These are phyloP conservation scores for Galemys pyrenaicus DNA, from an alignment of 2,113 vertebrate genomes.

Conservation along the genomic window DNA sequence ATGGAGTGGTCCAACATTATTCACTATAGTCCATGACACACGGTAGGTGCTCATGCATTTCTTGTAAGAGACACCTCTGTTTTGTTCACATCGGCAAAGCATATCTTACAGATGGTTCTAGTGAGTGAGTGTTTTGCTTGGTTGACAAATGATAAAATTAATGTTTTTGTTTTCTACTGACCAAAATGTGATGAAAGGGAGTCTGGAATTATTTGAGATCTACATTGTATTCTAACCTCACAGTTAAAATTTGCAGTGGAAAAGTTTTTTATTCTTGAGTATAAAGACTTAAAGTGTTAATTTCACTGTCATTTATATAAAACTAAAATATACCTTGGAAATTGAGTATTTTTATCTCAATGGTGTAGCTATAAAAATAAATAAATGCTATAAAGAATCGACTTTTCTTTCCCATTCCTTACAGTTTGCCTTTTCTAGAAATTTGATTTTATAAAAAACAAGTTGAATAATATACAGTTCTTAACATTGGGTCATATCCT, in stretches of 20 bases:
- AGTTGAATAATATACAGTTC: background rate
- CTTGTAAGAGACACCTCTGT: background rate
- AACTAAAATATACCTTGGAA: background rate
- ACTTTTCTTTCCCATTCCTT: background rate
- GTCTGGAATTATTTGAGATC: background rate
- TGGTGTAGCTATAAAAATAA: background rate
- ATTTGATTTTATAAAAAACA: background rate
- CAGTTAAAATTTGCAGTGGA: background rate
- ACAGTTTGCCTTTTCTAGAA: background rate
- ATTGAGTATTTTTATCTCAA: background rate
- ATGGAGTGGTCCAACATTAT: background rate
- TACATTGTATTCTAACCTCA: background rate
- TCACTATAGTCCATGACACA: background rate
- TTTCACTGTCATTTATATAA: constrained; percentile 48
- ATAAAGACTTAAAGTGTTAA: constrained; percentile 23
- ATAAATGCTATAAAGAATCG: background rate
- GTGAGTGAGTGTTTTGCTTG: background rate
- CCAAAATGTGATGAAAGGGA: background rate
- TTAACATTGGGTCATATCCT: background rate
- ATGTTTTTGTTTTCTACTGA: background rate
- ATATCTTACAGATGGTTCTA: background rate
- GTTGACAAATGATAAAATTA: constrained; percentile 28
- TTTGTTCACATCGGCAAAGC: background rate
- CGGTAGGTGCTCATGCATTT: background rate
- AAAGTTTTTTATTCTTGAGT: background rate